These are phyloP conservation scores for Andrena dorsata DNA, from an alignment of 2,888 invertebrate species.

Conservation along the genomic window DNA sequence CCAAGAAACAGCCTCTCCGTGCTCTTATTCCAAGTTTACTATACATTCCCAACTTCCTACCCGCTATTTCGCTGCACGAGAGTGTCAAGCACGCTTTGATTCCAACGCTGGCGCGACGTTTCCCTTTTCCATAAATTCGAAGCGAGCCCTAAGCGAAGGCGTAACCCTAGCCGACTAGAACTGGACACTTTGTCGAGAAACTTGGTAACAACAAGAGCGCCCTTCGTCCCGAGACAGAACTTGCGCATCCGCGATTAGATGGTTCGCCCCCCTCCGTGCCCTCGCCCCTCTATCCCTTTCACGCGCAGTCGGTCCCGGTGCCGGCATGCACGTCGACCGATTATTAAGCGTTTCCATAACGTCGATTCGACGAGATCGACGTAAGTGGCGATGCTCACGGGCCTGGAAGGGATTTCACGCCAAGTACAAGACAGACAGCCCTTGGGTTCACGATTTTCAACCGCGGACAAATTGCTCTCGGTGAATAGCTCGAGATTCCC, in stretches of 20 bases:
- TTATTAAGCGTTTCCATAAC: slow-evolving; percentile 75
- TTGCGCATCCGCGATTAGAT: slow-evolving; percentile 74
- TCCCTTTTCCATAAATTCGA: slow-evolving; percentile 14
- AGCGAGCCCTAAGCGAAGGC: slow-evolving; percentile 24
- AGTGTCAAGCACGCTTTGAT: background rate
- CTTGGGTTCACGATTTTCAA: slow-evolving; percentile 62
- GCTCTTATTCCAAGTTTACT: background rate
- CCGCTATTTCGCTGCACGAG: background rate
- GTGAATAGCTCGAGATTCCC: slow-evolving; percentile 66
- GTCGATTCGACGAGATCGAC: slow-evolving; percentile 47
- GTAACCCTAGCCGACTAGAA: slow-evolving; percentile 39
- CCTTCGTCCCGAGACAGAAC: slow-evolving; percentile 56
- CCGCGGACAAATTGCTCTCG: slow-evolving; percentile 67
- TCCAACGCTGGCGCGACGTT: slow-evolving; percentile 1
- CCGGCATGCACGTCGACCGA: slow-evolving; percentile 48
- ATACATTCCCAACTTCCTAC: background rate
- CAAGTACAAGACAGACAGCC: slow-evolving; percentile 21
- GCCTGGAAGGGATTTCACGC: slow-evolving; percentile 24
- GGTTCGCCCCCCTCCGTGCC: slow-evolving; percentile 26
- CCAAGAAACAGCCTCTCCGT: too few relatives aligned
- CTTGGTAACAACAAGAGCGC: slow-evolving; percentile 52
- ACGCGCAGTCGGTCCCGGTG: slow-evolving; percentile 1
- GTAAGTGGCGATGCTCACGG: slow-evolving; percentile 42
- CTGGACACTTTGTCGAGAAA: slow-evolving; percentile 50
- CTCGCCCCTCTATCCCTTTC: slow-evolving; percentile 5